Evolutionary conservation across 2,113 vertebrate genomes (phyloP).

Genomic region (Symphodus melops): DNA sequence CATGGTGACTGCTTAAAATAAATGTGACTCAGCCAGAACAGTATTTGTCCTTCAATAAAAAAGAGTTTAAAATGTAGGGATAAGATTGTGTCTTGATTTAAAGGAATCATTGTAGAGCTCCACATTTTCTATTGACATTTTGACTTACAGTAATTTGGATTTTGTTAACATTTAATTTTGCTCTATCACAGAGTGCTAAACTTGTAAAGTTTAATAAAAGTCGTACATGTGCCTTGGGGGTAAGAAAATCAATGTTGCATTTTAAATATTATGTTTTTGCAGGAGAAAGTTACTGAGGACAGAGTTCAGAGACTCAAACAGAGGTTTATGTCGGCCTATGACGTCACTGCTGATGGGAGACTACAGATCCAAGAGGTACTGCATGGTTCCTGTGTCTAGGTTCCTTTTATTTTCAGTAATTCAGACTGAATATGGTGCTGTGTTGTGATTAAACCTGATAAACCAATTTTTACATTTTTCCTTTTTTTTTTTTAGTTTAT

Average conservation of each 20-base stretch:
- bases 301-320: conserved; percentile 87
- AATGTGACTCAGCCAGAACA: conserved; percentile 31
- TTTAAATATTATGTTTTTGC: conserved; percentile 15
- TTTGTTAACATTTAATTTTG: too few species aligned
- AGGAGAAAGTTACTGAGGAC: conserved; percentile 87
- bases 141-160: background rate
- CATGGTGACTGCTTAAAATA: conserved; percentile 64
- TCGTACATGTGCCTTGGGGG: too few species aligned
- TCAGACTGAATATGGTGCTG: too few species aligned
- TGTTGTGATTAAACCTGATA: too few species aligned
- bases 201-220: too few species aligned
- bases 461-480: too few species aligned
- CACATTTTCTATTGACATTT: background rate
- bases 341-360: conserved; percentile 85
- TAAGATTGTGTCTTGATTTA: background rate
- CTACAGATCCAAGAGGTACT: conserved; percentile 92
- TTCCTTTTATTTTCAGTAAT: too few species aligned
- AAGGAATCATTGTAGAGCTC: background rate
- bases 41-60: background rate
- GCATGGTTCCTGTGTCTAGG: too few species aligned
- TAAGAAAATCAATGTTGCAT: background rate
- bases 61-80: background rate
- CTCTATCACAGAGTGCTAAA: too few species aligned
- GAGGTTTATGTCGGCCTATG: conserved; percentile 85
- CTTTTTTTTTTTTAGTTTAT: too few species aligned